A percentile compares a stretch with the other conserved stretches of the same genome.
Evolutionary conservation across 23 tunicate species (phyloP).

Genomic region (Corella eumyota): DNA sequence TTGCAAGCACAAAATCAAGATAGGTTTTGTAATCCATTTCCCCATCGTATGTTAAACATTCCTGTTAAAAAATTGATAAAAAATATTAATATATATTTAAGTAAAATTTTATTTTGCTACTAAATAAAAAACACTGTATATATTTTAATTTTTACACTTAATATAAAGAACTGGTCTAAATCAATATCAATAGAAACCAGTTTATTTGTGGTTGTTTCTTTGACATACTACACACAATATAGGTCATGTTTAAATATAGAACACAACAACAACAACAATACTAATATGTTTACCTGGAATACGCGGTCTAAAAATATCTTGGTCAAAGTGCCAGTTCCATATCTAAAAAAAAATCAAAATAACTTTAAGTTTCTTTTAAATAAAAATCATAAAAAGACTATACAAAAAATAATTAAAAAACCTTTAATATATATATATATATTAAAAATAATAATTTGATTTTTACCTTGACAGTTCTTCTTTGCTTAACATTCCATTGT

Average conservation of each 20-base stretch:
- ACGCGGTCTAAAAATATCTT: conserved; percentile 85
- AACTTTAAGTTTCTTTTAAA: too few relatives aligned
- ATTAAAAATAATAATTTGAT: too few relatives aligned
- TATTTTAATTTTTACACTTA: background rate
- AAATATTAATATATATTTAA: background rate
- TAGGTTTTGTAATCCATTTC: conserved; percentile 99
- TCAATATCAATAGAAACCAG: too few relatives aligned
- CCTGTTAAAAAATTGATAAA: conserved; percentile 20
- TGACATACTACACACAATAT: too few relatives aligned
- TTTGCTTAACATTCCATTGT: conserved; percentile 98
- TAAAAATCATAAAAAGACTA: too few relatives aligned
- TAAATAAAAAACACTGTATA: background rate
- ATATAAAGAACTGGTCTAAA: too few relatives aligned
- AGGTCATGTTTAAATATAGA: too few relatives aligned
- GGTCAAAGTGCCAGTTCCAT: conserved; percentile 88
- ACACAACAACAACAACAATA: too few relatives aligned
- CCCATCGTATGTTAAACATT: conserved; percentile 96
- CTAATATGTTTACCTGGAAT: conserved; percentile 69
- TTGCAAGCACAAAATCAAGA: conserved; percentile 95
- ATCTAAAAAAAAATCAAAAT: conserved; percentile 11
- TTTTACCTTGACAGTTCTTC: conserved; percentile 62
- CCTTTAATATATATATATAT: too few relatives aligned
- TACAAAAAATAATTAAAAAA: too few relatives aligned
- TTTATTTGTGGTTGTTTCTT: too few relatives aligned
- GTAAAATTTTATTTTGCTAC: background rate